phyloP scores from a whole-genome alignment of 2,113 vertebrate species.

The Epinephelus moara region DNA sequence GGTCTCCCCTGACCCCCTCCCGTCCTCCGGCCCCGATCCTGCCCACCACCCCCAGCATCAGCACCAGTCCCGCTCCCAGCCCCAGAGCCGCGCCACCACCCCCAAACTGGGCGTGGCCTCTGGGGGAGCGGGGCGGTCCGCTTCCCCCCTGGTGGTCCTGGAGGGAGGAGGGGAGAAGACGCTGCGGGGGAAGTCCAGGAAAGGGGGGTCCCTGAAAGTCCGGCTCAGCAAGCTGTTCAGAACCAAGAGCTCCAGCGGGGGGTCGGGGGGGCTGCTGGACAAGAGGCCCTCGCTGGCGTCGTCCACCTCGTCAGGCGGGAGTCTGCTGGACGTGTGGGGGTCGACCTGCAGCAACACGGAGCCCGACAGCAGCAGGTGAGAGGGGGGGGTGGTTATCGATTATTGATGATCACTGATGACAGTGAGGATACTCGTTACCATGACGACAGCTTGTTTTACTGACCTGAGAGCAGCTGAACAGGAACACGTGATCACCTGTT shows the following conservation, averaged over 20 bases:
- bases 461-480: too few relatives aligned
- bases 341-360: constrained; percentile 83
- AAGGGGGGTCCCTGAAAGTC: constrained; percentile 87
- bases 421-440: not conserved
- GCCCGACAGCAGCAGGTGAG: constrained; percentile 86
- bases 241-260: constrained; percentile 88
- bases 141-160: constrained; percentile 68
- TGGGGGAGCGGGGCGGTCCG: constrained; percentile 31
- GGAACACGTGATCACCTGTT: too few relatives aligned
- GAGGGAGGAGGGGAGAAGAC: constrained; percentile 62
- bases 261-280: constrained; percentile 77
- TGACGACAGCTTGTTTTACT: not conserved
- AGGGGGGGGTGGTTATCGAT: too few relatives aligned
- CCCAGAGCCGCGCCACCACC: constrained; percentile 76
- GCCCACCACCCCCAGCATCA: constrained; percentile 12
- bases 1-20: not conserved
- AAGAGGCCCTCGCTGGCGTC: constrained; percentile 84
- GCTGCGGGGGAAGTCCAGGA: constrained; percentile 80
- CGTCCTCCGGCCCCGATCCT: not conserved
- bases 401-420: too few relatives aligned
- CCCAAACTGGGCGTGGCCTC: constrained; percentile 66
- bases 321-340: constrained; percentile 88
- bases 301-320: constrained; percentile 87
- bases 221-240: constrained; percentile 91
- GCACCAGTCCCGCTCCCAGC: constrained; percentile 67